Conservation (phyloP, 2,113 vertebrate genomes). For the Accipiter cooperii region DNA sequence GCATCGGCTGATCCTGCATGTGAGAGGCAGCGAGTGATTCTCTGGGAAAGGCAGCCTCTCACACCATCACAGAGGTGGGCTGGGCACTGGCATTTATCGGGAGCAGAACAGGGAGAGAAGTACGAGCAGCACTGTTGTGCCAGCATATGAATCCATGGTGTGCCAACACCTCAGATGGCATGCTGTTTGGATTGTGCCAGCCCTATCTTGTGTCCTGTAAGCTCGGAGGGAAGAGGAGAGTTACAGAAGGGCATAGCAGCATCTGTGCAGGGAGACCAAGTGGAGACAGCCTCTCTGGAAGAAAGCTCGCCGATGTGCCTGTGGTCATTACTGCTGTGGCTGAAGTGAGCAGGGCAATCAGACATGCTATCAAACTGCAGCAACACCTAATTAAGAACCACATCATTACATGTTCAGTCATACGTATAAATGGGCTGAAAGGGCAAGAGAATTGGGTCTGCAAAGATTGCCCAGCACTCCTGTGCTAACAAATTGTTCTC, state of each 20-base stretch:
- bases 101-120: not conserved
- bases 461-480: not conserved
- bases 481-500: not conserved
- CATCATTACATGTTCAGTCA: not conserved
- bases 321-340: not conserved
- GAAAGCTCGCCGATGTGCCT: not conserved
- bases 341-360: not conserved
- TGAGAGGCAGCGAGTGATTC: not conserved
- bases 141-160: not conserved
- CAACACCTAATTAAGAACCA: not conserved
- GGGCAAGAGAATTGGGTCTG: not conserved
- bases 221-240: not conserved
- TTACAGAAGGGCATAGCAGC: not conserved
- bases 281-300: not conserved
- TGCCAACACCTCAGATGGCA: accelerated
- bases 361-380: not conserved
- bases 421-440: not conserved
- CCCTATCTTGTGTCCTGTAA: not conserved
- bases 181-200: not conserved
- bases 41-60: not conserved
- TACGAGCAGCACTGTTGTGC: not conserved
- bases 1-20: accelerated
- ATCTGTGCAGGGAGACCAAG: not conserved
- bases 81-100: not conserved
- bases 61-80: not conserved